Evolutionary conservation across 2,888 invertebrate species (phyloP), one percentile per base, ranked within the genome.

Genomic region (Matsumyia berberina): DNA sequence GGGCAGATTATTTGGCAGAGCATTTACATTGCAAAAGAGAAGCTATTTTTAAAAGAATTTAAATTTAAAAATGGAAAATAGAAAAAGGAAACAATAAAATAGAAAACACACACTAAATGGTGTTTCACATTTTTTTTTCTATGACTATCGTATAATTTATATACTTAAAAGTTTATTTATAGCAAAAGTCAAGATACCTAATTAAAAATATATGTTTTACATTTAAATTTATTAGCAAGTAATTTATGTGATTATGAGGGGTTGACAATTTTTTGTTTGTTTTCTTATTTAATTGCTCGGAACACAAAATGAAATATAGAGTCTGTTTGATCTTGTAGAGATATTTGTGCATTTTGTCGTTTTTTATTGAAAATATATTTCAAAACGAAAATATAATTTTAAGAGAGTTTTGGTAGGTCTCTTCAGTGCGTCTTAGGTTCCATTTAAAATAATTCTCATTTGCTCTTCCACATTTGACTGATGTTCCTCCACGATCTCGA

Each of bases 1-100:
- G 82, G 72, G 33, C 82, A 78, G 77, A 58, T 77, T 29, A 72
- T 78, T 82, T 82, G 82, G 70, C 82, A 82, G n/a, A n/a, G 8
- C 81, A 62, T 29, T 19, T 6, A n/a, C n/a, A 15, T 19, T 9
- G 31, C 19, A 35, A 46, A 44, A 51, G 51, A 8, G n/a, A 15
- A 12, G 15, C 35, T 74, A 55, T 57, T 55, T 70, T 66, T 80
- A 31, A 33, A 31, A 33, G 37, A 35, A n/a, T n/a, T 37, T 37
- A 39, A 64, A 49, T 31, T 58, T 31, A 35, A 44, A 70, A 58
- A 58, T 49, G 24, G 4, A 24, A 24, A 24, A 24, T n/a, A n/a
- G n/a, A 24, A 24, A 24, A 24, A 24, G 24, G 24, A 24, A 24
- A 72, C 46, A 51, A 55, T 39, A 66, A 66, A 51, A 29, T 5